Base-by-base conservation (phyloP, 1,140 invertebrate species). In the Luehdorfia chinensis region DNA sequence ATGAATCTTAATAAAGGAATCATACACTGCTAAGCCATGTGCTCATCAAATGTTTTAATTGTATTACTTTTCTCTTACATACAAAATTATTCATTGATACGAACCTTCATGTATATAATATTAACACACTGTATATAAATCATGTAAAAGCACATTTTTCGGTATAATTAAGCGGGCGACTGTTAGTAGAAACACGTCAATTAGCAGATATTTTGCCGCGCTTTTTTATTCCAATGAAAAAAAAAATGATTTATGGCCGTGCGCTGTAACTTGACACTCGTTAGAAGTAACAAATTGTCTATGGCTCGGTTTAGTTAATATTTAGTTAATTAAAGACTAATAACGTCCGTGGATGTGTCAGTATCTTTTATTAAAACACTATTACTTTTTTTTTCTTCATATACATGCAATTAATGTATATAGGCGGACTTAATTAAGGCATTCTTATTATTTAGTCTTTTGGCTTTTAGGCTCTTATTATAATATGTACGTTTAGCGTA, bases 241-340 rank as follows among this genome's bases (percentile, higher is more conserved):
- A 62, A 57, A 62, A 56, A 67, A 75, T 78, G 75, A 78, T 78
- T 78, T 76, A 78, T 78, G 66, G 57, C 55, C 37, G 14, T 12
- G 31, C 12, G 25, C 3, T 61, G 75, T 68, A 78, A 78, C 61
- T 49, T 55, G 73, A 78, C 45, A 60, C 61, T 72, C 59, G 66
- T 72, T 69, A 62, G 58, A 65, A 57, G 67, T 70, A 74, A 78
- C 75, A 74, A 78, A 78, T 78, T 78, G 72, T 78, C 63, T 73
- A 61, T 75, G 63, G 49, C 16, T 23, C 43, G 49, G 44, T 56
- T 51, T 56, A 33, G 63, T 59, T 64, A 46, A 66, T 59, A 57
- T 50, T 55, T 36, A 57, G 49, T 64, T 66, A 50, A 30, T 45
- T 49, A 44, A 13, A 14, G 23, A 51, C 49, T 45, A 44, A 31